Evolutionary conservation across 2,888 invertebrate genomes (phyloP), one percentile per base, ranked within the genome.

Genomic region (Epirrita christyi): DNA sequence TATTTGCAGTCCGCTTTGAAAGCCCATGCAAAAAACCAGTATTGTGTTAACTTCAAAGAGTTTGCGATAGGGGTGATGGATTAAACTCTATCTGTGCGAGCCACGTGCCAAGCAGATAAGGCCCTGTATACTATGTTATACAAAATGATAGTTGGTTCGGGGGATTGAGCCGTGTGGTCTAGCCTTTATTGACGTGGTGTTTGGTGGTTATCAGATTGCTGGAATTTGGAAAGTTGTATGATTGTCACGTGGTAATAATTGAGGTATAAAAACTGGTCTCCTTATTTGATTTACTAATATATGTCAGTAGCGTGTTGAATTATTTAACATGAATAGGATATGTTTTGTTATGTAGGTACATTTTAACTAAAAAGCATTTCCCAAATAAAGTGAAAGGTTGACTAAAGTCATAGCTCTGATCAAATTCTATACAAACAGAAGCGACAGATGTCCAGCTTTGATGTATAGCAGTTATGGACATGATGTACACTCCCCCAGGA

Each of bases 31-130:
- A 76, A 72, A 70, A 68, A 70, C 66, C 60, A 68, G 74, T 67
- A 78, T 78, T 79, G 80, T 81, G 74, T 74, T 73, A 71, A 83
- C 83, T 82, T 88, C 86, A 88, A 88, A 88, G 86, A 85, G 83
- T 83, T 81, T 63, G 68, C 73, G 51, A 52, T 48, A 59, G 55
- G 71, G 85, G 84, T 84, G 87, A 86, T 83, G 83, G 86, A 88
- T 87, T 86, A 84, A 75, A 70, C 76, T 70, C 76, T 85, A 85
- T 86, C 85, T 77, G 75, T 71, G 73, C 70, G 55, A 66, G 83
- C 68, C 89, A 88, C 88, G 89, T 86, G 86, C 70, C 78, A 61
- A 48, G 46, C 54, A 82, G 87, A 87, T 86, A 86, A 81, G 75
- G 58, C 34, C 32, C 32, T 64, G 68, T 72, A 58, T 68, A 65